Evolutionary conservation across 2,888 invertebrate species (phyloP), one percentile per base, ranked within the genome.

Genomic region (Ganaspis brasiliensis): DNA sequence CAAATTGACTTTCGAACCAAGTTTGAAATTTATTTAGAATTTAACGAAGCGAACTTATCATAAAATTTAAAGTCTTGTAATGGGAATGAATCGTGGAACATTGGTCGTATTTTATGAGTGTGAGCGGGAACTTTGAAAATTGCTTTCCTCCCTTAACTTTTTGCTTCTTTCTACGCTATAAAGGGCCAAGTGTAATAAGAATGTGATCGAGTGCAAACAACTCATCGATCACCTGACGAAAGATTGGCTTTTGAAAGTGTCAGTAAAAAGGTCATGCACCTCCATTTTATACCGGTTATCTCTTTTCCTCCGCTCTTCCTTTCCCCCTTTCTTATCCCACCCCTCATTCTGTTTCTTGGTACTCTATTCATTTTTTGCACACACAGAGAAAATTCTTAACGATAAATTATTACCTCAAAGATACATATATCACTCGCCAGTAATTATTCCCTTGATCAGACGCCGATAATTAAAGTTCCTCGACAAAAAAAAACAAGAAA

Each of bases 231-330:
- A 63, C 63, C 40, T 63, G 21, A 40, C 40, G 63, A 63, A 40
- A 63, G 63, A 63, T 63, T 63, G 63, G 40, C 63, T 63, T 63
- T 63, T 63, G 63, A 63, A 63, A 63, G 63, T 63, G 63, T 63
- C 63, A 63, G 63, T 63, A 63, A 40, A 63, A 63, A 63, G 63
- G 40, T 63, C 40, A 63, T 63, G 24, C 63, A 63, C 40, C 63
- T 63, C 24, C 9, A 63, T 55, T 72, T 19, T 75, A 49, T 31
- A 63, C 71, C 57, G 40, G 73, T 56, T 56, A 55, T 56, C 61
- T 49, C 49, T 71, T 71, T 67, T 67, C 24, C 45, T n/a, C 9
- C 21, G 21, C 19, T 21, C 73, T 37, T 67, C 61, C 67, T 55
- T 37, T n/a, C 21, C 21, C 9, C 57, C 56, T 40, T 52, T 40